Conservation (phyloP, 2,113 vertebrate species). For the Ivindomyrus marchei region DNA sequence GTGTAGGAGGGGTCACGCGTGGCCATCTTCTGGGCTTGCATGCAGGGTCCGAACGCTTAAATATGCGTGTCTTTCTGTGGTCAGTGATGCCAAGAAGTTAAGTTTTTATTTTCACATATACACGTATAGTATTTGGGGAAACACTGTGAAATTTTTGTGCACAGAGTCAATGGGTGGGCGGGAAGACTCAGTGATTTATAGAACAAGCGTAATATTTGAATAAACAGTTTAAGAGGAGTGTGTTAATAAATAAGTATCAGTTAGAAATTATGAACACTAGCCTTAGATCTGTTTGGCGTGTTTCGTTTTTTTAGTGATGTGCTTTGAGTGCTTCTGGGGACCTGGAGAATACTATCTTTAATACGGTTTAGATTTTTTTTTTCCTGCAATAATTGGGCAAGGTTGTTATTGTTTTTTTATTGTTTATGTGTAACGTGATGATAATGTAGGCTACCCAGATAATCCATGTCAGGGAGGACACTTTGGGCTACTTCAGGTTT, state of each 20-base stretch:
- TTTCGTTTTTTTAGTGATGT: background rate
- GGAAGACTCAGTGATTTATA: background rate
- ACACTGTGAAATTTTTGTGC: background rate
- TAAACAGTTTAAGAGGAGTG: background rate
- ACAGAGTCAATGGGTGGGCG: background rate
- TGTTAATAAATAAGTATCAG: background rate
- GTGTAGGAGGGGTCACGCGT: slow-evolving; percentile 39
- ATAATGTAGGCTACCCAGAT: background rate
- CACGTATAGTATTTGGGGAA: background rate
- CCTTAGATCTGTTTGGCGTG: background rate
- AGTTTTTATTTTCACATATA: too few species aligned
- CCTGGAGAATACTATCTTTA: background rate
- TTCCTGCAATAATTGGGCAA: background rate
- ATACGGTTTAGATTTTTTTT: background rate
- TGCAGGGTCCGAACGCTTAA: background rate
- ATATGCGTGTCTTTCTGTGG: background rate
- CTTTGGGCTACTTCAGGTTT: background rate
- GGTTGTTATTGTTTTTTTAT: background rate
- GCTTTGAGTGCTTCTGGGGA: background rate
- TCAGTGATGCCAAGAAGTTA: background rate
- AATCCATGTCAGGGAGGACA: background rate
- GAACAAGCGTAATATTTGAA: background rate
- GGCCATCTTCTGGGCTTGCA: slow-evolving; percentile 16
- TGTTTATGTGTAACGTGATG: background rate
- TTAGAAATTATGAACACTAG: background rate